Conservation (phyloP, 1,140 invertebrate genomes). For the Drosophila dunni region DNA sequence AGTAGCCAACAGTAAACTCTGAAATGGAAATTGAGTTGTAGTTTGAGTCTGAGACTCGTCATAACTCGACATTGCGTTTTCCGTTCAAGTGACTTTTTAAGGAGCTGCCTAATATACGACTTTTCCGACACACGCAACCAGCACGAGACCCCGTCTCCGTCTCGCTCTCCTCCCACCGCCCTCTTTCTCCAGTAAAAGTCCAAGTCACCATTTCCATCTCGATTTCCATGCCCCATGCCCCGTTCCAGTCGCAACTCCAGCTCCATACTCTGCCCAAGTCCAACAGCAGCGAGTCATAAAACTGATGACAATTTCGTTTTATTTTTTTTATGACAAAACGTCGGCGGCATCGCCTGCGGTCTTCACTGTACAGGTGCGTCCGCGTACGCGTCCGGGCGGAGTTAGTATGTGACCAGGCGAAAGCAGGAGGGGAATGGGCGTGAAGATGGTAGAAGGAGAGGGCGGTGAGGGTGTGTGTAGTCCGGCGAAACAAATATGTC, state of each 20-base stretch:
- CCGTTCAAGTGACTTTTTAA: conserved; percentile 69
- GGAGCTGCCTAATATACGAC: conserved; percentile 75
- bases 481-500: conserved; percentile 44
- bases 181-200: conserved; percentile 16
- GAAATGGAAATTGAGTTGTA: too few species aligned
- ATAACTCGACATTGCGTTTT: conserved; percentile 43
- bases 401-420: neutral
- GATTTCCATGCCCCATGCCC: neutral
- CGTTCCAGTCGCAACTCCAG: conserved; percentile 17
- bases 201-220: conserved; percentile 1
- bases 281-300: conserved; percentile 63
- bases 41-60: neutral
- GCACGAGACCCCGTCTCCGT: conserved; percentile 12
- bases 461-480: conserved; percentile 9
- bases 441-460: neutral
- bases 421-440: conserved; percentile 1
- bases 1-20: conserved; percentile 9
- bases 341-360: conserved; percentile 60
- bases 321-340: conserved; percentile 73
- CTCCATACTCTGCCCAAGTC: conserved; percentile 22
- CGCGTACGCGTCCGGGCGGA: conserved; percentile 17
- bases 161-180: conserved; percentile 10
- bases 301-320: conserved; percentile 78
- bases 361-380: conserved; percentile 59
- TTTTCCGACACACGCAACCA: conserved; percentile 52